Evolutionary conservation across 2,113 vertebrate species (phyloP).

Genomic region (Condylura cristata): DNA sequence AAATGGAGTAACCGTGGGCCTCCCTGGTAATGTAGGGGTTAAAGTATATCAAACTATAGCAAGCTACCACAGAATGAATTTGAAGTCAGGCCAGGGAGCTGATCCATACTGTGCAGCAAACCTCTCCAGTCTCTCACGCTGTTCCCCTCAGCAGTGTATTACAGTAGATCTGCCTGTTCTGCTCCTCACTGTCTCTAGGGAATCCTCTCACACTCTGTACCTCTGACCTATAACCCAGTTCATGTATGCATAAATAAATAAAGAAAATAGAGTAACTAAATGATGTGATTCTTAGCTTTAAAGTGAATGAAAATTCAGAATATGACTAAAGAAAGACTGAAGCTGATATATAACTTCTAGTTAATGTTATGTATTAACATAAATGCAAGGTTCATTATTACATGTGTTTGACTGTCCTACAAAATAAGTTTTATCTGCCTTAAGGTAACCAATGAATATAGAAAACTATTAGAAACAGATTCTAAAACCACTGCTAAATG

Average conservation of each 20-base stretch:
- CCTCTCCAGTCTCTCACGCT: no score
- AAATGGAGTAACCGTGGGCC: background rate
- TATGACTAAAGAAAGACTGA: background rate
- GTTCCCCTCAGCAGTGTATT: no score
- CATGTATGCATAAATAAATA: no score
- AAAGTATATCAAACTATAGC: no score
- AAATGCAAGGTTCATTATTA: background rate
- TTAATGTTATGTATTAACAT: background rate
- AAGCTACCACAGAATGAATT: no score
- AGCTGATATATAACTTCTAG: background rate
- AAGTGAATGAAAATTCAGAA: constrained; percentile 10
- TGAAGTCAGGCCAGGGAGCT: no score
- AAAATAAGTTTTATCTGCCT: constrained; percentile 14
- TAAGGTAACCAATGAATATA: background rate
- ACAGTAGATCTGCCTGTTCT: no score
- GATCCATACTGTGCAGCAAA: no score
- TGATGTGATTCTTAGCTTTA: background rate
- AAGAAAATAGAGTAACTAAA: background rate
- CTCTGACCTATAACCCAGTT: no score
- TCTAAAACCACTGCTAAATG: constrained; percentile 43
- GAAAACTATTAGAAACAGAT: background rate
- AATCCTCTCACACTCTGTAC: no score
- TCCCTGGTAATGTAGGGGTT: no score
- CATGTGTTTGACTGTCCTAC: background rate
- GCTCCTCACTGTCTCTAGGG: no score